These are phyloP conservation scores for Ursus arctos DNA, from an alignment of 2,113 vertebrate genomes.

Conservation along the genomic window DNA sequence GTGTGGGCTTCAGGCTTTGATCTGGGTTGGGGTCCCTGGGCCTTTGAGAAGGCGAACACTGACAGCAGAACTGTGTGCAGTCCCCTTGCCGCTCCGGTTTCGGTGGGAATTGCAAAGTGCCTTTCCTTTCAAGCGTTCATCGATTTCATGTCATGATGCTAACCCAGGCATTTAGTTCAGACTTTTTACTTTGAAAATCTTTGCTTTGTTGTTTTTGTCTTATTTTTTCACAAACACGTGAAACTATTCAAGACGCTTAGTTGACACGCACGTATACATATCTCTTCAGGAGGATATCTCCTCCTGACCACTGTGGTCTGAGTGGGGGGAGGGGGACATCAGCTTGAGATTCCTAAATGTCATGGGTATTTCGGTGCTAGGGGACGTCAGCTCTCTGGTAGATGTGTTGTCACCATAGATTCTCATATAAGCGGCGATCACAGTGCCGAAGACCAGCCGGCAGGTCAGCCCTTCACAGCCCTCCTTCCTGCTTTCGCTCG, in stretches of 20 bases:
- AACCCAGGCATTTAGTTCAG: neutral
- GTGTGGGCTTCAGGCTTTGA: neutral
- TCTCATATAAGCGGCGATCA: neutral
- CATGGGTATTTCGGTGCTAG: neutral
- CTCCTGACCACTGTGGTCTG: too few species aligned
- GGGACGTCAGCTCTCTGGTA: too few species aligned
- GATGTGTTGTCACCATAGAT: neutral
- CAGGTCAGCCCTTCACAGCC: neutral
- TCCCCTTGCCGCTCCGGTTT: neutral
- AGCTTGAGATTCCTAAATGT: neutral
- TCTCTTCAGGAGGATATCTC: neutral
- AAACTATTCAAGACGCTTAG: neutral
- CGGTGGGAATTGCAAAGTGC: neutral
- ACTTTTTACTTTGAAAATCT: neutral
- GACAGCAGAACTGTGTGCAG: neutral
- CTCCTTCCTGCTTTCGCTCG: neutral
- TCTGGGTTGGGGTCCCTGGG: fast-evolving
- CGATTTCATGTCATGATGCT: neutral
- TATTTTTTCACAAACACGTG: neutral
- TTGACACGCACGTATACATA: too few species aligned
- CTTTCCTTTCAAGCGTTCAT: neutral
- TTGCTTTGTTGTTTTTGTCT: neutral
- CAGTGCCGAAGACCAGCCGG: neutral
- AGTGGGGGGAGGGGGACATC: too few species aligned
- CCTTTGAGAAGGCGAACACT: neutral